Evolutionary conservation across 2,113 vertebrate species (phyloP).

Genomic region (Okapia johnstoni): DNA sequence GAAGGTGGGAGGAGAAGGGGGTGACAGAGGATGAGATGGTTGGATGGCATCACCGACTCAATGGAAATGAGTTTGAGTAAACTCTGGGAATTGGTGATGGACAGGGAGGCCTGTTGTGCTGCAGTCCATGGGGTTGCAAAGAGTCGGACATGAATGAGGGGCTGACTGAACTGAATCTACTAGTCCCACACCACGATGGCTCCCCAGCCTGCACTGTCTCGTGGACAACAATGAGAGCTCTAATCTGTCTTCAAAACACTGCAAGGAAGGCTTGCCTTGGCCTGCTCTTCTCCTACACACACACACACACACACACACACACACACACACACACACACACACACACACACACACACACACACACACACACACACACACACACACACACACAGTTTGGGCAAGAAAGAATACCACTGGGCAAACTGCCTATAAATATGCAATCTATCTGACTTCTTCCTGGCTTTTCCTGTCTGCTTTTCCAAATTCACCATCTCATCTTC

Average conservation of each 20-base stretch:
- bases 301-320: not conserved
- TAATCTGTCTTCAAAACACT: not conserved
- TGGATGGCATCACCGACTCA: not conserved
- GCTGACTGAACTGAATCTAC: not conserved
- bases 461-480: conserved; percentile 15
- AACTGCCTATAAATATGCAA: not conserved
- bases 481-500: conserved; percentile 42
- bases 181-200: not conserved
- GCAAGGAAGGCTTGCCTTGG: not conserved
- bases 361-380: not conserved
- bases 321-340: not conserved
- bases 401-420: not conserved
- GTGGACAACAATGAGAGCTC: not conserved
- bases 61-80: not conserved
- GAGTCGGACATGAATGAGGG: not conserved
- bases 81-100: not conserved
- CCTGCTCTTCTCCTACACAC: not conserved
- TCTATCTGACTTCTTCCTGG: conserved; percentile 17
- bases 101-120: not conserved
- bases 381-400: not conserved
- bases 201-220: not conserved
- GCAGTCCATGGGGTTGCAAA: not conserved
- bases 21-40: not conserved
- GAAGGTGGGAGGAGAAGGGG: not conserved
- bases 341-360: too few species aligned